phyloP scores from a whole-genome alignment of 2,888 invertebrate species.

The Dexiosoma caninum region DNA sequence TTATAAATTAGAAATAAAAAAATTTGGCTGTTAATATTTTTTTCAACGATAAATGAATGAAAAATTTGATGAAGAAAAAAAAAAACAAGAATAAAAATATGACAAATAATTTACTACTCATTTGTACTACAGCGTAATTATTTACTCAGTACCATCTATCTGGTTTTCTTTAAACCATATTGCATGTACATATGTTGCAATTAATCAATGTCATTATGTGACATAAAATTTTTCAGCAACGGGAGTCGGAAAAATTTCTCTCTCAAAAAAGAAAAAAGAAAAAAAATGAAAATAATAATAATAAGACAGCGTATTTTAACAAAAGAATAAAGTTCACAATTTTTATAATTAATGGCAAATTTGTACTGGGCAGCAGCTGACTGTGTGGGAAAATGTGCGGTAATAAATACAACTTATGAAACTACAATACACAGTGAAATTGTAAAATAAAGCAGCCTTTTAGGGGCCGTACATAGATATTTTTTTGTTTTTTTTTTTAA shows the following conservation, averaged over 20 bases:
- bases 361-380: slow-evolving; percentile 22
- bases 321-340: slow-evolving; percentile 29
- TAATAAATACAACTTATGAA: neutral
- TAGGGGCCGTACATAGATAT: too few relatives aligned
- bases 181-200: slow-evolving; percentile 25
- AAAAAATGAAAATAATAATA: neutral
- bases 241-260: neutral
- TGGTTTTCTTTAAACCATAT: neutral
- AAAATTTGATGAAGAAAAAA: too few relatives aligned
- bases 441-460: neutral
- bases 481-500: too few relatives aligned
- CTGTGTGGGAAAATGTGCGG: neutral
- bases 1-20: too few relatives aligned
- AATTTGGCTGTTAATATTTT: too few relatives aligned
- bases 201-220: slow-evolving; percentile 53
- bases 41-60: too few relatives aligned
- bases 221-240: slow-evolving; percentile 4
- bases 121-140: neutral
- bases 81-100: too few relatives aligned
- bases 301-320: neutral
- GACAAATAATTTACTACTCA: too few relatives aligned
- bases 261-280: neutral
- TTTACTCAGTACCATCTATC: neutral
- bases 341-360: slow-evolving; percentile 44
- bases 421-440: neutral